These are phyloP conservation scores for Malurus elegans DNA, from an alignment of 2,113 vertebrate genomes.

Conservation along the genomic window DNA sequence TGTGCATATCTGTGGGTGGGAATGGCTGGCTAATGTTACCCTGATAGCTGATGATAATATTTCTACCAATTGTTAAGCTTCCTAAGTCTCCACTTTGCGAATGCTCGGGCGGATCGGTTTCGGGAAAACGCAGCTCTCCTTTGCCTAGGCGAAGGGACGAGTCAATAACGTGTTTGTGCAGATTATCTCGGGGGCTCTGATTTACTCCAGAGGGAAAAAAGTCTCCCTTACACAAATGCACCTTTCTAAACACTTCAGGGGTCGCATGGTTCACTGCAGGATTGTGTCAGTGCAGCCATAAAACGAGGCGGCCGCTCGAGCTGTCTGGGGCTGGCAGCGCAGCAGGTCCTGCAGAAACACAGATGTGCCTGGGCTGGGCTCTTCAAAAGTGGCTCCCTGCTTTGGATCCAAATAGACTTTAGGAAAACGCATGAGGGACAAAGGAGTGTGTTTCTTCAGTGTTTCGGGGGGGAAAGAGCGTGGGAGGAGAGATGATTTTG, in stretches of 20 bases:
- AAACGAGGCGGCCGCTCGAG: constrained; percentile 17
- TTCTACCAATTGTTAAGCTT: constrained; percentile 68
- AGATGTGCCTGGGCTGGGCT: not conserved
- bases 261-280: constrained; percentile 57
- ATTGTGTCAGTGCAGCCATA: constrained; percentile 66
- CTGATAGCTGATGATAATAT: constrained; percentile 64
- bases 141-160: constrained; percentile 21
- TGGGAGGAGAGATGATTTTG: not conserved
- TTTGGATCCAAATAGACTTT: not conserved
- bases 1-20: constrained; percentile 52
- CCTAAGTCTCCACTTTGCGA: constrained; percentile 66
- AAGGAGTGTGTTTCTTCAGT: not conserved
- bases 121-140: not conserved
- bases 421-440: not conserved
- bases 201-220: not conserved
- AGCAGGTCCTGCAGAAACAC: constrained; percentile 23
- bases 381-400: not conserved
- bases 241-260: constrained; percentile 64
- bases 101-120: not conserved
- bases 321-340: not conserved
- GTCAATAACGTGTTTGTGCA: not conserved
- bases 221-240: constrained; percentile 40
- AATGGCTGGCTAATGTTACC: constrained; percentile 61
- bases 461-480: not conserved
- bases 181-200: constrained; percentile 53